Evolutionary conservation across 2,888 invertebrate species (phyloP), one percentile per base, ranked within the genome.

Genomic region (Dicyrtomina minuta): DNA sequence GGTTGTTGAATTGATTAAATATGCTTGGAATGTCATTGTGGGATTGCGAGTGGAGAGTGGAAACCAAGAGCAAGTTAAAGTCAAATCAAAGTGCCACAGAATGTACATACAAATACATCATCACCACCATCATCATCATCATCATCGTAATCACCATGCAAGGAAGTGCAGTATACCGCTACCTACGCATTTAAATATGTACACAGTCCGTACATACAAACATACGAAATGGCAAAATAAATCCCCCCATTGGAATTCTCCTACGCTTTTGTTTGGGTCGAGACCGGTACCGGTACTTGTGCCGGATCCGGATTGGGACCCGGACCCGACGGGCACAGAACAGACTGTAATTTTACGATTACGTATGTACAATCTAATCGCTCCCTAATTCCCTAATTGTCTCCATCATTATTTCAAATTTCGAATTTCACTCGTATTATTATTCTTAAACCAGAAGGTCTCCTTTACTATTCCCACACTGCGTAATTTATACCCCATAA

Each of bases 11-110:
- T 64, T 64, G 46, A 64, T 64, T 44, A 64, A 64, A 51, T 27
- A 64, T 22, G 26, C 33, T 39, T 22, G 64, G 64, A 64, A 64
- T 64, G 49, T 64, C 64, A 64, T 64, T 64, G 51, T 51, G 17
- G 33, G 51, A 64, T 51, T 49, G 51, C 51, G 44, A 24, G 27
- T 46, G 5, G 12, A 10, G 20, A n/a, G 13, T 39, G 15, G 33
- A 5, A 8, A 27, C 26, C 27, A n/a, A n/a, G n/a, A n/a, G n/a
- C 17, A 49, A 20, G 17, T 22, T 49, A 3, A 49, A 22, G 49
- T 49, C 49, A 49, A 49, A 17, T 49, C 49, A 49, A n/a, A 49
- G 49, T 49, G n/a, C n/a, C n/a, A n/a, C n/a, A n/a, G n/a, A n/a
- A n/a, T n/a, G n/a, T n/a, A 33, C 33, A 33, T 33, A 33, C 33